phyloP scores from a whole-genome alignment of 2,888 invertebrate species.

The Callosobruchus maculatus region DNA sequence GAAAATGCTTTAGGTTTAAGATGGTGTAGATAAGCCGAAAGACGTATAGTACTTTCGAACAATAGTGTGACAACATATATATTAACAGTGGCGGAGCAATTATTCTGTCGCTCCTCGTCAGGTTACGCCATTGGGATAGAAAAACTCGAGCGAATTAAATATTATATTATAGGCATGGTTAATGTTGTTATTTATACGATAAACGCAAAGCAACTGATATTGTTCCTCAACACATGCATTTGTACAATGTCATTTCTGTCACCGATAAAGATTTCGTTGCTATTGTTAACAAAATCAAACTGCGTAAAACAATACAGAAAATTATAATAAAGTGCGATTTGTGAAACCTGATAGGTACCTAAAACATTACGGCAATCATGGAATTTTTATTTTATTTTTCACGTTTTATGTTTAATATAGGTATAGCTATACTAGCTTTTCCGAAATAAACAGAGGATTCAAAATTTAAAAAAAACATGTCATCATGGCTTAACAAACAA shows the following conservation, averaged over 20 bases:
- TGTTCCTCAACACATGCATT: background rate
- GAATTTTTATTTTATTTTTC: no score
- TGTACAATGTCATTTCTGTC: background rate
- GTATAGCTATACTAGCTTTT: no score
- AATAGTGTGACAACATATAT: constrained; percentile 27
- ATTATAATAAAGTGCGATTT: no score
- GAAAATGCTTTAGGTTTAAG: no score
- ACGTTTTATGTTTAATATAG: no score
- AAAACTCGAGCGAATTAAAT: background rate
- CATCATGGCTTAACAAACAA: no score
- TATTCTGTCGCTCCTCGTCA: background rate
- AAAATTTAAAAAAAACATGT: no score
- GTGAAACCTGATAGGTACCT: no score
- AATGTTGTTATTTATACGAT: background rate
- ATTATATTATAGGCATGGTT: background rate
- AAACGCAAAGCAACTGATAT: background rate
- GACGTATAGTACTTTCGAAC: constrained; percentile 8
- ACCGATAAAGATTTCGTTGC: background rate
- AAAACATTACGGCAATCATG: no score
- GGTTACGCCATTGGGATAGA: background rate
- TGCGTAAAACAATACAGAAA: background rate
- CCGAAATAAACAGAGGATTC: no score
- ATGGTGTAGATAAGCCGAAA: no score
- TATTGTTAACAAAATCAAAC: background rate
- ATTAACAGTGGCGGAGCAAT: background rate